These are phyloP conservation scores for Poecile montanus DNA, from an alignment of 2,797 vertebrate genomes.

Conservation along the genomic window DNA sequence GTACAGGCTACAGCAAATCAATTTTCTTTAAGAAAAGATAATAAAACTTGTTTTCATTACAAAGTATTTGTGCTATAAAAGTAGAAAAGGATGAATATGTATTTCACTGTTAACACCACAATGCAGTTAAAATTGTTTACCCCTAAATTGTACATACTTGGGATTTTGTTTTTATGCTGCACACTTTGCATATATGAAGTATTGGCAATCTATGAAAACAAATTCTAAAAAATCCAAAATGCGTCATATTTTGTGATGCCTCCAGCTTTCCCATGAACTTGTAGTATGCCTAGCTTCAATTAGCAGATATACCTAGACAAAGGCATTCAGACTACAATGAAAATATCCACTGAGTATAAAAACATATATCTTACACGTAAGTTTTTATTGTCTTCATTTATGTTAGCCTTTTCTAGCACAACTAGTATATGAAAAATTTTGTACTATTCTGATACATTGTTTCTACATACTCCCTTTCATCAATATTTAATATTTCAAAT, in stretches of 20 bases:
- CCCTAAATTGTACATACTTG: neutral
- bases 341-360: neutral
- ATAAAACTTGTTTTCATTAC: neutral
- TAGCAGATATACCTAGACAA: neutral
- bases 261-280: neutral
- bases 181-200: neutral
- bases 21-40: neutral
- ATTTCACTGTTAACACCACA: neutral
- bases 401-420: neutral
- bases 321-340: neutral
- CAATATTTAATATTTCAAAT: neutral
- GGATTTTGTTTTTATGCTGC: neutral
- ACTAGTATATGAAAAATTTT: neutral
- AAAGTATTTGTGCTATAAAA: neutral
- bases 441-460: neutral
- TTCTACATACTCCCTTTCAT: neutral
- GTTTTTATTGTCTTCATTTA: neutral
- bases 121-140: neutral
- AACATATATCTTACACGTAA: accelerated
- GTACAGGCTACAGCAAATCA: neutral
- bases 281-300: neutral
- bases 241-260: neutral
- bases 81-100: accelerated
- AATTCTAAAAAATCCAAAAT: neutral
- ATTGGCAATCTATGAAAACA: neutral